These are phyloP conservation scores for Ophioninae sp. DNA, from an alignment of 2,888 invertebrate species.

Conservation along the genomic window DNA sequence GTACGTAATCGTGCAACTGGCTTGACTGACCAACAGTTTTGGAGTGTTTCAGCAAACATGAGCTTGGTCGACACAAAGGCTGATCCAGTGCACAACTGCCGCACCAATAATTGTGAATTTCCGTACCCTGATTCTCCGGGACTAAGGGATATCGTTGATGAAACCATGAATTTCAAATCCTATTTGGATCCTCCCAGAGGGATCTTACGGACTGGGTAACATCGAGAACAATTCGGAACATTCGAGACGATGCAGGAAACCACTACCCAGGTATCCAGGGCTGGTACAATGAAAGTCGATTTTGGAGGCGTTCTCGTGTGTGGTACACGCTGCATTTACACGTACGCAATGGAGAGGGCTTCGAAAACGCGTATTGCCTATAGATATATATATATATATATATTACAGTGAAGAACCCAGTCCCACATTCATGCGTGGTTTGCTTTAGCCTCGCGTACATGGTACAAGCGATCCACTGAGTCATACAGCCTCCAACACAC, in stretches of 20 bases:
- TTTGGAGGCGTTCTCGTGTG: conserved; percentile 43
- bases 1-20: too few relatives aligned
- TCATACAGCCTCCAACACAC: conserved; percentile 7
- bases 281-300: conserved; percentile 33
- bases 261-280: neutral
- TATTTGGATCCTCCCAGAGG: conserved; percentile 20
- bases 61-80: too few relatives aligned
- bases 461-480: conserved; percentile 4
- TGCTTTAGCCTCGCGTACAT: conserved; percentile 27
- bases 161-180: conserved; percentile 19
- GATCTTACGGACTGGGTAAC: conserved; percentile 24
- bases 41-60: too few relatives aligned
- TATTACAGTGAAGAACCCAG: conserved; percentile 34
- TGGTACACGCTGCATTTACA: conserved; percentile 48
- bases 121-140: too few relatives aligned
- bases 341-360: conserved; percentile 46
- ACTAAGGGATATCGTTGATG: neutral
- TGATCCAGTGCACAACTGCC: too few relatives aligned
- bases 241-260: neutral
- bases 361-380: conserved; percentile 35
- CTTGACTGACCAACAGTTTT: too few relatives aligned
- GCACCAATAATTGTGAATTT: too few relatives aligned
- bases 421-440: conserved; percentile 43
- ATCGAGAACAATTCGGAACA: conserved; percentile 32
- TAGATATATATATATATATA: conserved; percentile 40